Percentiles rank a stretch among this genome's conserved stretches.
These are phyloP conservation scores for Anguilla obscura DNA, from an alignment of 2,797 vertebrate species.

Conservation along the genomic window DNA sequence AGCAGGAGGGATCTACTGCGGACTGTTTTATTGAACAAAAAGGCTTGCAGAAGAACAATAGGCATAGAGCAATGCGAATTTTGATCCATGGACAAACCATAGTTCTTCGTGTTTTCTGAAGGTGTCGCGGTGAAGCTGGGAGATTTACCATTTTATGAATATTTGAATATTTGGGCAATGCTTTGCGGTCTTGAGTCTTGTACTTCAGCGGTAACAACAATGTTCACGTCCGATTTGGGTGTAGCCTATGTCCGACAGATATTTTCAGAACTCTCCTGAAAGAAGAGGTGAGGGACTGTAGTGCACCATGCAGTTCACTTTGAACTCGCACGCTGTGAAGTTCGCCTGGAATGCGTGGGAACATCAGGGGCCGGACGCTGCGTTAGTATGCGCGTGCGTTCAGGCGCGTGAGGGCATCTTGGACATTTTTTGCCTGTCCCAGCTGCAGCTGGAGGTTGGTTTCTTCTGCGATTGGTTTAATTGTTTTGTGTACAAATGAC, in stretches of 20 bases:
- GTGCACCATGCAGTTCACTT: background rate
- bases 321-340: background rate
- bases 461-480: background rate
- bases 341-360: conserved; percentile 12
- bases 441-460: background rate
- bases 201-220: background rate
- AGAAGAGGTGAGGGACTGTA: background rate
- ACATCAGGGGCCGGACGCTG: conserved; percentile 44
- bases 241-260: background rate
- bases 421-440: background rate
- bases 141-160: background rate
- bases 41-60: background rate
- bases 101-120: background rate
- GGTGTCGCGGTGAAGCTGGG: background rate
- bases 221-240: background rate
- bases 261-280: background rate
- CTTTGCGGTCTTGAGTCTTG: background rate
- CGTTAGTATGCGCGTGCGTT: conserved; percentile 22
- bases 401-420: conserved; percentile 3
- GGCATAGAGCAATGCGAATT: background rate
- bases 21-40: background rate
- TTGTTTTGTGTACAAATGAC: background rate
- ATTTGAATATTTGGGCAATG: background rate
- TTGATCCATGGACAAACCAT: background rate
- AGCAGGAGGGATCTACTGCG: background rate